Evolutionary conservation across 2,888 invertebrate species (phyloP).

Genomic region (Lottia scabra): DNA sequence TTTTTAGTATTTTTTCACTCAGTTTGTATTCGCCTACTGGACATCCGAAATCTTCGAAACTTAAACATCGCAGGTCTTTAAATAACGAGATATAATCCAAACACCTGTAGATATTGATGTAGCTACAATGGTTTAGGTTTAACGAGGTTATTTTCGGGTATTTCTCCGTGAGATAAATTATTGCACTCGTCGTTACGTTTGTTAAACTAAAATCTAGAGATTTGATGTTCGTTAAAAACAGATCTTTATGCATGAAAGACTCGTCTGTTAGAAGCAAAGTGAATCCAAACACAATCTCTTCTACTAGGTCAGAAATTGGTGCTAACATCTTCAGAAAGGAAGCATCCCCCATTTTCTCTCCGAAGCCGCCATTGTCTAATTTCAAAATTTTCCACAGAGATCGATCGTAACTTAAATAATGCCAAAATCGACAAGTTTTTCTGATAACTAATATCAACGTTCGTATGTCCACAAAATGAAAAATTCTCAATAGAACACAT

Average conservation of each 20-base stretch:
- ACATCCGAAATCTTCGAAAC: conserved; percentile 16
- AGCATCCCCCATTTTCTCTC: conserved; percentile 24
- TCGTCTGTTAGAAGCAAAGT: conserved; percentile 20
- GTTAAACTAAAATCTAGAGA: conserved; percentile 22
- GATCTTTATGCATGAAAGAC: conserved; percentile 28
- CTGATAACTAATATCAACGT: conserved; percentile 32
- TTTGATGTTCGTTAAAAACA: conserved; percentile 33
- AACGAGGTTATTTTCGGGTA: conserved; percentile 14
- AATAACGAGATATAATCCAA: conserved; percentile 8
- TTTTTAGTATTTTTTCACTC: conserved; percentile 8
- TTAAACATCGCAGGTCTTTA: conserved; percentile 11
- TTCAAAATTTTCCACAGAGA: conserved; percentile 34
- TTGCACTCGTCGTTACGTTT: conserved; percentile 1
- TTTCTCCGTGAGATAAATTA: conserved; percentile 10
- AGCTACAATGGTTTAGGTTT: conserved; percentile 14
- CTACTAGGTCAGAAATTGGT: conserved; percentile 30
- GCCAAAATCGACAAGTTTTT: conserved; percentile 36
- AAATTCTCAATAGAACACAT: conserved; percentile 33
- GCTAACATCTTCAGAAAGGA: conserved; percentile 29
- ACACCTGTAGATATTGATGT: conserved; percentile 19
- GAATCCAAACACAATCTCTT: conserved; percentile 29
- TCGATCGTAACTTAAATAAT: conserved; percentile 32
- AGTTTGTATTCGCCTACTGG: neutral
- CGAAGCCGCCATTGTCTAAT: conserved; percentile 18
- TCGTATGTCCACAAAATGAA: conserved; percentile 30